Conservation (phyloP, 2,113 vertebrate genomes). For the Plecturocebus donacophilus region DNA sequence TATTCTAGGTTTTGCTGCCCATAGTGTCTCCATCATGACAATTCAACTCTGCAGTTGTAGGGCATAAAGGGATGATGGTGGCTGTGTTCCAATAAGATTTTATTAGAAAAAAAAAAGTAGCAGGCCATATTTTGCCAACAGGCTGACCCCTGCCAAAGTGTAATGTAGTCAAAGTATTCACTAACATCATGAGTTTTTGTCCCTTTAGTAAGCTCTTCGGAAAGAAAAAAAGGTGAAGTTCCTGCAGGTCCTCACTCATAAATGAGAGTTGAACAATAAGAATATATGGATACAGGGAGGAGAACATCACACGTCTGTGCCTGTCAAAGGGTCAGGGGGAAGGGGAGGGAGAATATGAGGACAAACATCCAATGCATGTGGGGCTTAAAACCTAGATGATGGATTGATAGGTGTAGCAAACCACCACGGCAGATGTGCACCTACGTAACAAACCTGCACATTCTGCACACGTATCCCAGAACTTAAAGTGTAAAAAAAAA, state of each 20-base stretch:
- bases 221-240: not conserved
- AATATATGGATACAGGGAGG: too few species aligned
- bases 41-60: not conserved
- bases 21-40: fast-evolving
- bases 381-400: too few species aligned
- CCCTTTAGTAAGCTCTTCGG: not conserved
- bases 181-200: not conserved
- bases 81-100: not conserved
- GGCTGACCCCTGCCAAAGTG: not conserved
- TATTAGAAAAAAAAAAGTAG: not conserved
- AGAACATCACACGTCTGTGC: too few species aligned
- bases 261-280: too few species aligned
- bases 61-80: not conserved
- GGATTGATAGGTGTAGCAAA: too few species aligned
- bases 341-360: too few species aligned
- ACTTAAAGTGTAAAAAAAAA: not conserved
- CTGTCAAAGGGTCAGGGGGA: too few species aligned
- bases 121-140: not conserved
- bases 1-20: not conserved
- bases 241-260: too few species aligned
- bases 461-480: too few species aligned
- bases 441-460: too few species aligned
- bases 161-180: not conserved
- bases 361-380: too few species aligned
- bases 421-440: too few species aligned